A percentile compares a stretch with the other conserved stretches of the same genome.
These are phyloP conservation scores for Malurus elegans DNA, from an alignment of 2,113 vertebrate species.

Conservation along the genomic window DNA sequence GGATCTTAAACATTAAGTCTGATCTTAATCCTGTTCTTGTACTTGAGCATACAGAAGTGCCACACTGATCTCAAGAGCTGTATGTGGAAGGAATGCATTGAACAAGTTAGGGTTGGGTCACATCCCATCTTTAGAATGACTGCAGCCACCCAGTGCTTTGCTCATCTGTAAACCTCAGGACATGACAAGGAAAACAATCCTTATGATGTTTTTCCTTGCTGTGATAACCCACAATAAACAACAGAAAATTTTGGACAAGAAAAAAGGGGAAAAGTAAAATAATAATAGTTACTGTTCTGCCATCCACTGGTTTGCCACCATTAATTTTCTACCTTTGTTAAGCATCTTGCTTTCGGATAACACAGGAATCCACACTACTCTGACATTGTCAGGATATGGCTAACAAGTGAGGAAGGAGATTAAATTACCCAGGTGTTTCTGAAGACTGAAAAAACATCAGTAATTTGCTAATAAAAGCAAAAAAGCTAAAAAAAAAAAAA, in stretches of 20 bases:
- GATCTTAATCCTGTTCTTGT: background rate
- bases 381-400: background rate
- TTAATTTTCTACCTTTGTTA: background rate
- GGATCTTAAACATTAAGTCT: background rate
- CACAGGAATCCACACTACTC: background rate
- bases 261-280: background rate
- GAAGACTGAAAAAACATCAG: background rate
- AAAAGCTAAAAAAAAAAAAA: background rate
- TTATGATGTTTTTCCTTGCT: background rate
- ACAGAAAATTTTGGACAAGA: background rate
- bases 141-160: background rate
- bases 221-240: background rate
- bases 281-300: background rate
- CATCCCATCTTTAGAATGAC: background rate
- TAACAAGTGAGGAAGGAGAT: background rate
- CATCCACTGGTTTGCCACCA: background rate
- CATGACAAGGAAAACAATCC: background rate
- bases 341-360: background rate
- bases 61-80: background rate
- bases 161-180: background rate
- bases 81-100: background rate
- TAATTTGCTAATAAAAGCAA: background rate
- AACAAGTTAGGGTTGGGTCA: rapidly evolving
- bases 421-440: background rate
- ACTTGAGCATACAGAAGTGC: background rate